A percentile compares a stretch with the other conserved stretches of the same genome.
These are phyloP conservation scores for Oxycera nigricornis DNA, from an alignment of 2,888 invertebrate genomes.

Conservation along the genomic window DNA sequence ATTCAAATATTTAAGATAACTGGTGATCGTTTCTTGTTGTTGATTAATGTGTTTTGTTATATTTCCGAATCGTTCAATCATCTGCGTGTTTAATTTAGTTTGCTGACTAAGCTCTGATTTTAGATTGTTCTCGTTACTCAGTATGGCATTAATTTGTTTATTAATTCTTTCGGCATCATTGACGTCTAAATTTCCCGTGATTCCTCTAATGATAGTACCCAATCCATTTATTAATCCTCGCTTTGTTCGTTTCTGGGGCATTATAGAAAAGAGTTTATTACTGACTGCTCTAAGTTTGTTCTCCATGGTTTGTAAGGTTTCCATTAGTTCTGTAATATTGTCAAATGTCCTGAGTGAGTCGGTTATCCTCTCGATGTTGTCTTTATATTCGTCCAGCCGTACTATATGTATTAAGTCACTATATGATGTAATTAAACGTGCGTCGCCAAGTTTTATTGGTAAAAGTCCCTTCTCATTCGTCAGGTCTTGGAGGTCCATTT, in stretches of 20 bases:
- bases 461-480: not conserved
- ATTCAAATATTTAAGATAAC: not conserved
- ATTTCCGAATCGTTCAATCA: conserved; percentile 29
- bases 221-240: conserved; percentile 30
- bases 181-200: conserved; percentile 23
- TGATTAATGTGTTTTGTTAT: conserved; percentile 30
- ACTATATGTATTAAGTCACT: not conserved
- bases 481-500: conserved; percentile 5
- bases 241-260: conserved; percentile 4
- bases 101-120: not conserved
- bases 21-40: conserved; percentile 1
- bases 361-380: not conserved
- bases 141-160: conserved; percentile 17
- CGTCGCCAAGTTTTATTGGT: not conserved
- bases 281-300: not conserved
- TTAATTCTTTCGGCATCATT: conserved; percentile 25
- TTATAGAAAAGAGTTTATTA: not conserved
- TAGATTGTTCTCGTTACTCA: not conserved
- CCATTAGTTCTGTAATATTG: not conserved
- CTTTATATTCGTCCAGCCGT: not conserved
- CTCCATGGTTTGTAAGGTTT: not conserved
- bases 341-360: not conserved
- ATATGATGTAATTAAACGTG: not conserved
- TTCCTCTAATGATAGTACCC: conserved; percentile 11
- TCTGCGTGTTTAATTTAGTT: conserved; percentile 2